Base-by-base conservation (phyloP, 2,113 vertebrate genomes). In the Chloroceryle aenea region DNA sequence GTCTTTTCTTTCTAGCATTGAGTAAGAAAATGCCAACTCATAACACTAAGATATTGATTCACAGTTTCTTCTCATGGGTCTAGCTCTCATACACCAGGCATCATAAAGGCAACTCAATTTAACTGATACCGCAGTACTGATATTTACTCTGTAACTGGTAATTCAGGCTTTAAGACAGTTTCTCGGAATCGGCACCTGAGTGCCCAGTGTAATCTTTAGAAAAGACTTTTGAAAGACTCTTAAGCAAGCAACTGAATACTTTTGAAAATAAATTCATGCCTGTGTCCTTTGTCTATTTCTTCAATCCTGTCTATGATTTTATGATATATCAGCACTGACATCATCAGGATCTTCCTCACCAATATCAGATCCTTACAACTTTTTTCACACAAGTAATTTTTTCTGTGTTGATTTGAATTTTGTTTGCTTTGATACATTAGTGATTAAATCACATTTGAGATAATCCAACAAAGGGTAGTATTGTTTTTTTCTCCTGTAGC, bases 21-120 rank as follows among this genome's bases (percentile, higher is more conserved):
- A 58, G 27, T 67, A 77, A 67, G 26, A 86, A 90, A 90, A 78
- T 43, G n/a, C 4, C 22, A n/a, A 26, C 10, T 68, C 10, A 1
- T 17, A 78, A 50, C 2, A 14, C 20, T 68, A 27, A 85, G 30
- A 69, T 56, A 17, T 53, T 73, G 40, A 21, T 72, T 83, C 14
- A 45, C 20, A 30, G 10, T 12, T 76, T 42, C 26, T 75, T 42
- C 27, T 73, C 32, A 42, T 19, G 9, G 10, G 27, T 76, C 30
- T 25, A 64, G 23, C 12, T 63, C 29, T 87, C 62, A 17, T 21
- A 58, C 1, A 38, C 2, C 10, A 43, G 10, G 32, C 38, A 67
- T 14, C 13, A 13, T 22, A 42, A 58, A 52, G n/a, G 32, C 34
- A 78, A 16, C 8, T 75, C 0, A 0, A 26, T 42, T 13, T 42